Conservation (phyloP, 92 coral and sea anemone species). For the Palythoa heliodiscus region DNA sequence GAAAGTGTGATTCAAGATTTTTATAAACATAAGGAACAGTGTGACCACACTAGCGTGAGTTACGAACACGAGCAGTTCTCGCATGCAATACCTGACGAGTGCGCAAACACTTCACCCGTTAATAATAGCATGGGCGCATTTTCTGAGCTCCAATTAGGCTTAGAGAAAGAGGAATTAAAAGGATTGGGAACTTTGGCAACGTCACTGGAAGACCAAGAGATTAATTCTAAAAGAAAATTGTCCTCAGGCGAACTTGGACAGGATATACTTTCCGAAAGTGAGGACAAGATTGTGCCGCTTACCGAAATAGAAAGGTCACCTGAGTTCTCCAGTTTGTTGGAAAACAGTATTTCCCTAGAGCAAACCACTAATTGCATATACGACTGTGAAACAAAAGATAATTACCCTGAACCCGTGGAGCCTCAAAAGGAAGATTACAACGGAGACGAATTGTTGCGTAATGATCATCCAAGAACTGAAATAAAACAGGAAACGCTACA, state of each 20-base stretch:
- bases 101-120: not conserved
- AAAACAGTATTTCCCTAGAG: slow-evolving; percentile 12
- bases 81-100: not conserved
- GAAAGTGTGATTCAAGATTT: slow-evolving; percentile 31
- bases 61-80: not conserved
- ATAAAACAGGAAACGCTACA: not conserved
- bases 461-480: not conserved
- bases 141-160: not conserved
- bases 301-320: slow-evolving; percentile 39
- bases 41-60: slow-evolving; percentile 22
- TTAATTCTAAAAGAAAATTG: not conserved
- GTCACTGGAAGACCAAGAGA: not conserved
- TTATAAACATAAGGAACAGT: slow-evolving; percentile 39
- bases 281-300: not conserved
- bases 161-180: not conserved
- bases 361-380: not conserved
- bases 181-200: slow-evolving; percentile 20
- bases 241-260: slow-evolving; percentile 20
- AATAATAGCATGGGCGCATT: slow-evolving; percentile 3
- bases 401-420: slow-evolving; percentile 14
- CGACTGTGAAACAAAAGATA: slow-evolving; percentile 26
- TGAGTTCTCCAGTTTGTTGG: not conserved
- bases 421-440: not conserved
- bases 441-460: not conserved
- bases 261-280: slow-evolving; percentile 21